Percentiles rank a stretch among this genome's conserved stretches.
phyloP scores from a whole-genome alignment of 2,797 vertebrate genomes.

The Tragopan temminckii region DNA sequence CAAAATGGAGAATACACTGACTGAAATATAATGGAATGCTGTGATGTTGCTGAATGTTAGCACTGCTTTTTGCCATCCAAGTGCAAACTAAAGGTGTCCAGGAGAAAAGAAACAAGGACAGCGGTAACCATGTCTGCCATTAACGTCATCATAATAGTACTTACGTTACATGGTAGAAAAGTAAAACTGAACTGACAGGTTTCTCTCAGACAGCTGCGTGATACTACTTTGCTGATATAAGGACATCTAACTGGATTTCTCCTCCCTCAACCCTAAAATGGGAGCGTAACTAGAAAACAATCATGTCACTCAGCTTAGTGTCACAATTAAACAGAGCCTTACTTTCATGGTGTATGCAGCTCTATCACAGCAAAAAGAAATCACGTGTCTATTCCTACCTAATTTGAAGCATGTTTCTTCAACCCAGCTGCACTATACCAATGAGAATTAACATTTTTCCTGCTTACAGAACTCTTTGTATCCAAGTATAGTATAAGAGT shows the following conservation, averaged over 20 bases:
- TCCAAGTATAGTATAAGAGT: background rate
- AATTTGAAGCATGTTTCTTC: background rate
- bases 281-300: background rate
- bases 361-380: background rate
- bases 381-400: background rate
- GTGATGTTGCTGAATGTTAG: background rate
- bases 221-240: background rate
- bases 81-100: background rate
- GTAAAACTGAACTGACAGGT: background rate
- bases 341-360: background rate
- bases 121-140: background rate
- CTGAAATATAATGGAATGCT: background rate
- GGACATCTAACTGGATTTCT: background rate
- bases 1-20: background rate
- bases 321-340: background rate
- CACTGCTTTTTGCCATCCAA: background rate
- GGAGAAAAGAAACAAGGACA: background rate
- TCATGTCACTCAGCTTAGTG: rapidly evolving
- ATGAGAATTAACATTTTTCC: background rate
- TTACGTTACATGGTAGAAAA: background rate
- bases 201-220: background rate
- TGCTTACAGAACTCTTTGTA: background rate
- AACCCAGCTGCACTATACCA: background rate
- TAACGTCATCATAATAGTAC: background rate
- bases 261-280: background rate